Evolutionary conservation across 1,140 invertebrate species (phyloP).

Genomic region (Doryteuthis pealeii): DNA sequence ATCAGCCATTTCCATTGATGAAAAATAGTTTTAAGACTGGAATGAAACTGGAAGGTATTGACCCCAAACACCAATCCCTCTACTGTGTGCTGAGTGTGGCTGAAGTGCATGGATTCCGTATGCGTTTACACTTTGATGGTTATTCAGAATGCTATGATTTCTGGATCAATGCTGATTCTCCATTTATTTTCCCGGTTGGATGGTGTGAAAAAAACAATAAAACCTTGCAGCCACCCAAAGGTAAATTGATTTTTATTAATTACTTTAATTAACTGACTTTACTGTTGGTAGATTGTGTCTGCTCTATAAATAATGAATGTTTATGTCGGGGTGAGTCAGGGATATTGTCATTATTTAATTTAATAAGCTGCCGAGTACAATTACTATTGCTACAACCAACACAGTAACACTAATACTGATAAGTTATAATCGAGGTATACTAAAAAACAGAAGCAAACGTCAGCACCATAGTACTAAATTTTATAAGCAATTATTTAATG

Average conservation of each 20-base stretch:
- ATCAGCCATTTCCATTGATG: slow-evolving; percentile 52
- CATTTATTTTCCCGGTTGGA: slow-evolving; percentile 88
- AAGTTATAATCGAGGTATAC: too few species aligned
- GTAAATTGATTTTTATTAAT: slow-evolving; percentile 59
- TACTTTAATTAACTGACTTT: too few species aligned
- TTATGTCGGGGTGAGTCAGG: too few species aligned
- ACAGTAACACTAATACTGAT: too few species aligned
- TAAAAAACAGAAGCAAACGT: too few species aligned
- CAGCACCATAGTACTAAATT: too few species aligned
- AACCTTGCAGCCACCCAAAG: slow-evolving; percentile 66
- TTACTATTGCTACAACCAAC: too few species aligned
- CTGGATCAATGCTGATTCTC: slow-evolving; percentile 89
- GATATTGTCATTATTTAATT: too few species aligned
- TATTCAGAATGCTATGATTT: slow-evolving; percentile 88
- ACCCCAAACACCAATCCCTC: slow-evolving; percentile 84
- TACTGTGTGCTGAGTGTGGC: slow-evolving; percentile 86
- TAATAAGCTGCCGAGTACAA: too few species aligned
- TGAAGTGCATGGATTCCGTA: slow-evolving; percentile 74
- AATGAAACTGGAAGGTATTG: slow-evolving; percentile 92
- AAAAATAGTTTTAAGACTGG: slow-evolving; percentile 80
- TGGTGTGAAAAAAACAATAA: slow-evolving; percentile 74
- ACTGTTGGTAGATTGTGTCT: background rate
- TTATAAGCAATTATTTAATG: too few species aligned
- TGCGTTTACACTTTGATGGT: slow-evolving; percentile 90
- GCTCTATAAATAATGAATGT: too few species aligned